Percentiles rank a stretch among this genome's conserved stretches.
Conservation (phyloP, 2,797 vertebrate genomes). For the Pangasius mekongensis region DNA sequence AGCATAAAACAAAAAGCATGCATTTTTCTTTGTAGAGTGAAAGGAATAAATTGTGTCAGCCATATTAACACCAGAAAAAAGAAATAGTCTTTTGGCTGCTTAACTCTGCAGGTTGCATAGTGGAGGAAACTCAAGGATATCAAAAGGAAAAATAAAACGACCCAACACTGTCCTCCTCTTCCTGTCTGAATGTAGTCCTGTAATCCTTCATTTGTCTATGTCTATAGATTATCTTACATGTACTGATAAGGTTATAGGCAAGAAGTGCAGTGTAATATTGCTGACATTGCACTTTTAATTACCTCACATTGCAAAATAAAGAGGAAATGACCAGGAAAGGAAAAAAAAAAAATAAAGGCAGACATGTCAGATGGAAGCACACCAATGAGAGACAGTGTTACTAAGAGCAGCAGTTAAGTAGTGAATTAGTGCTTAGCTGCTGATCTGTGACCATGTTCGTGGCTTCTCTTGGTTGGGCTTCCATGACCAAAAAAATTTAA, state of each 20-base stretch:
- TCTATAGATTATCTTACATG: slow-evolving; percentile 41
- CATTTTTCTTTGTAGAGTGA: slow-evolving; percentile 58
- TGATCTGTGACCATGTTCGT: slow-evolving; percentile 16
- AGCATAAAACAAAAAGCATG: slow-evolving; percentile 46
- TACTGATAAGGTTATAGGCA: slow-evolving; percentile 59
- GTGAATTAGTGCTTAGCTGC: slow-evolving; percentile 31
- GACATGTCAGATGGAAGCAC: slow-evolving; percentile 54
- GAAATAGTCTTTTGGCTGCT: slow-evolving; percentile 35
- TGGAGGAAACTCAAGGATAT: slow-evolving; percentile 44
- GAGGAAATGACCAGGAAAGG: slow-evolving; percentile 24
- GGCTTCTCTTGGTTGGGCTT: slow-evolving; percentile 19
- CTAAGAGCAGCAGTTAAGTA: slow-evolving; percentile 30
- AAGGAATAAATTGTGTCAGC: slow-evolving; percentile 43
- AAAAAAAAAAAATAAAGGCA: slow-evolving; percentile 19
- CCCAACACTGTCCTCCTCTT: slow-evolving; percentile 10
- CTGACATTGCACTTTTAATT: slow-evolving; percentile 50
- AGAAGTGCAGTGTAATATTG: slow-evolving; percentile 59
- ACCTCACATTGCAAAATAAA: slow-evolving; percentile 49
- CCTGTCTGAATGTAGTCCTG: slow-evolving; percentile 28
- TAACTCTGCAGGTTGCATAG: slow-evolving; percentile 60
- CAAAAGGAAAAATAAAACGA: background rate
- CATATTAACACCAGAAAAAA: slow-evolving; percentile 50
- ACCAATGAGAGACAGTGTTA: slow-evolving; percentile 51
- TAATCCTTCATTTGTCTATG: slow-evolving; percentile 22
- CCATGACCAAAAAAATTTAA: slow-evolving; percentile 6